Evolutionary conservation across 1,140 invertebrate genomes (phyloP).

Genomic region (Pteromalus puparum): DNA sequence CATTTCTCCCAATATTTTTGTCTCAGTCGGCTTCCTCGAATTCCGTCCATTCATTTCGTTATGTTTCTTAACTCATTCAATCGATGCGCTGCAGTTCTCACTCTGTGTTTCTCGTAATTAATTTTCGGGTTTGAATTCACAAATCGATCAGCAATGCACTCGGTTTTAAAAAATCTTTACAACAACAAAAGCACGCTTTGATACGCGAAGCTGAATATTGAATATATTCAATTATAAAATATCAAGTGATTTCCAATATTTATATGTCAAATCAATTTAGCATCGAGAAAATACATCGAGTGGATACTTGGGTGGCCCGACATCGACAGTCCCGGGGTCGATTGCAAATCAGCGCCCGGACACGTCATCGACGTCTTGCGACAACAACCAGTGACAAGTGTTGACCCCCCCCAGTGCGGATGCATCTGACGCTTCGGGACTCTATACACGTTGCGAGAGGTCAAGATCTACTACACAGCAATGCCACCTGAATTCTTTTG

Average conservation of each 20-base stretch:
- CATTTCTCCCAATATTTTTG: conserved; percentile 37
- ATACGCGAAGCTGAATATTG: background rate
- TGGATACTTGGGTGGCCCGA: background rate
- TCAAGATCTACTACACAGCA: conserved; percentile 25
- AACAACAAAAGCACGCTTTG: no score
- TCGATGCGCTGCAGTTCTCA: background rate
- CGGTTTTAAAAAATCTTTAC: no score
- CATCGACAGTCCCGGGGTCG: background rate
- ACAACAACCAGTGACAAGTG: background rate
- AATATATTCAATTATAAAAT: background rate
- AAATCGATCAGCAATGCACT: no score
- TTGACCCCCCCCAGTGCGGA: background rate
- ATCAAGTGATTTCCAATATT: conserved; percentile 2
- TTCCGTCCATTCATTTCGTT: background rate
- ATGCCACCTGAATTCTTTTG: background rate
- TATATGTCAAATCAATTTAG: background rate
- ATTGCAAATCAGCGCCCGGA: background rate
- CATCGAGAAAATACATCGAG: background rate
- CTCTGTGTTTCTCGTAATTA: no score
- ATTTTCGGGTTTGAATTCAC: no score
- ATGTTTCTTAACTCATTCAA: background rate
- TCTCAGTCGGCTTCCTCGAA: conserved; percentile 13
- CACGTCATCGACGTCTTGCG: background rate
- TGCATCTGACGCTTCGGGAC: background rate
- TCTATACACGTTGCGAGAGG: background rate